A percentile compares a stretch with the other conserved stretches of the same genome.
Evolutionary conservation across 2,888 invertebrate species (phyloP).

Genomic region (Papilio elwesi): DNA sequence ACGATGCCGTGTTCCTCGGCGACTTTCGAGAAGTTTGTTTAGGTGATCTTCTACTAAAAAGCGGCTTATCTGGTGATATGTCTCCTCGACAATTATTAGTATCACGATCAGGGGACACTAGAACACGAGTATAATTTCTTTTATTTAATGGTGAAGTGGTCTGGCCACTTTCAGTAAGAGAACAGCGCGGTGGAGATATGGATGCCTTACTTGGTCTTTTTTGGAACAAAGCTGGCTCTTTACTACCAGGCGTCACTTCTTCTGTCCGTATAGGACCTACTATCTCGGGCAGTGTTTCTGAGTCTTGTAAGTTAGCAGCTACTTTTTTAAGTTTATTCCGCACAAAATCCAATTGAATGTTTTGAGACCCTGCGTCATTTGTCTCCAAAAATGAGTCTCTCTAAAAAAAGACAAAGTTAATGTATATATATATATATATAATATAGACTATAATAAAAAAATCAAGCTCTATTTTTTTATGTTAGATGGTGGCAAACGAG

Average conservation of each 20-base stretch:
- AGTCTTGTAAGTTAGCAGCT: conserved; percentile 50
- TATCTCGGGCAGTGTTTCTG: conserved; percentile 71
- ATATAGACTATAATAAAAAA: conserved; percentile 18
- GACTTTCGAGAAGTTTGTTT: conserved; percentile 58
- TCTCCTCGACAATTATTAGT: conserved; percentile 52
- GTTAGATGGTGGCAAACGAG: too few relatives aligned
- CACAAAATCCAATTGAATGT: conserved; percentile 60
- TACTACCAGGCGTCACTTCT: conserved; percentile 66
- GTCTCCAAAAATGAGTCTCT: conserved; percentile 57
- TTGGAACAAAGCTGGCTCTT: conserved; percentile 76
- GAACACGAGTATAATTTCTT: conserved; percentile 70
- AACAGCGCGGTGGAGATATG: conserved; percentile 47
- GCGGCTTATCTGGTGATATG: conserved; percentile 52
- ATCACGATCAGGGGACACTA: conserved; percentile 68
- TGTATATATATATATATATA: background rate
- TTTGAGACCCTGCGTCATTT: conserved; percentile 46
- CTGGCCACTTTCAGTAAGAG: conserved; percentile 13
- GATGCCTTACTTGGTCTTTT: conserved; percentile 66
- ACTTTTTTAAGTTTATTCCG: conserved; percentile 70
- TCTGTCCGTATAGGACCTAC: conserved; percentile 66
- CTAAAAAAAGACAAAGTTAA: conserved; percentile 56
- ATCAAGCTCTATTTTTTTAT: too few relatives aligned
- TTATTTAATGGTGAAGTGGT: conserved; percentile 43
- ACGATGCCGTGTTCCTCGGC: conserved; percentile 54
- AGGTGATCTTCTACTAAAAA: conserved; percentile 65